These are phyloP conservation scores for Apodemus sylvaticus DNA, from an alignment of 2,113 vertebrate species.

Conservation along the genomic window DNA sequence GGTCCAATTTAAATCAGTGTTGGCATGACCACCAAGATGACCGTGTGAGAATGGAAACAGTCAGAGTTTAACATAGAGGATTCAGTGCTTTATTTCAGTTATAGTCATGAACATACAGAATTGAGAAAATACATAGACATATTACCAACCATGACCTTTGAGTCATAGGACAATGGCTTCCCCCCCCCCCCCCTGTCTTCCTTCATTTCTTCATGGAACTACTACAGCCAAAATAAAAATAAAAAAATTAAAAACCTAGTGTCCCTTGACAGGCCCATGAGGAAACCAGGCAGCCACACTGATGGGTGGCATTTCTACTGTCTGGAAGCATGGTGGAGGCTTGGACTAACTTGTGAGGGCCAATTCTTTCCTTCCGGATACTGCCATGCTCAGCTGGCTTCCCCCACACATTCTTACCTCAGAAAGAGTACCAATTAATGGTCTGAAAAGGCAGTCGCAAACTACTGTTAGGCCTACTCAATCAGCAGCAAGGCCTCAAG, in stretches of 20 bases:
- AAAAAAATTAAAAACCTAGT: background rate
- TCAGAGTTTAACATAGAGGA: background rate
- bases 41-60: background rate
- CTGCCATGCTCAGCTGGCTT: background rate
- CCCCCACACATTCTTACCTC: background rate
- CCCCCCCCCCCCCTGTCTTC: background rate
- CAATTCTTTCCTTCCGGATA: background rate
- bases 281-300: background rate
- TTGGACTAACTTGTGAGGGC: background rate
- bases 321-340: background rate
- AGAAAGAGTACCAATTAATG: background rate
- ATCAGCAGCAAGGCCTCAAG: background rate
- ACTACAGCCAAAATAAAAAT: background rate
- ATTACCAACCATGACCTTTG: background rate
- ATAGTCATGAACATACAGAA: background rate
- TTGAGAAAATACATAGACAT: background rate
- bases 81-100: background rate
- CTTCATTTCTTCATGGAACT: background rate
- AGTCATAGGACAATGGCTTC: background rate
- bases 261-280: background rate
- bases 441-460: background rate
- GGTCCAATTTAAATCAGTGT: background rate
- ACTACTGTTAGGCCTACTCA: background rate
- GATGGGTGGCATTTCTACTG: background rate
- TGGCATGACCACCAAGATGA: background rate